Evolutionary conservation across 1,140 invertebrate species (phyloP).

Genomic region (Neuroterus valhalla): DNA sequence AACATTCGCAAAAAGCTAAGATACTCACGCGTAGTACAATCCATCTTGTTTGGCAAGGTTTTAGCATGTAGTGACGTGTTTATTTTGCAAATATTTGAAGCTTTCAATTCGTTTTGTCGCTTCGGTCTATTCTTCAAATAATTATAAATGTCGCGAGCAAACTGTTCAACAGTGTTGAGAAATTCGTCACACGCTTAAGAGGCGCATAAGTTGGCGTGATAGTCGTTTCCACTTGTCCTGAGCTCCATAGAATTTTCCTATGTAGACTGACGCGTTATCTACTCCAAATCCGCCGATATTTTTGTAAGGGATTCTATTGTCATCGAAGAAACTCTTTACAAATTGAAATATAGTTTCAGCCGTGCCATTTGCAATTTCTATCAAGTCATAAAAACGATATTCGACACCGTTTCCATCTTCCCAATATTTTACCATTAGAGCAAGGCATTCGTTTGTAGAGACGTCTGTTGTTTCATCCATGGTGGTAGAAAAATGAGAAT

Average conservation of each 20-base stretch:
- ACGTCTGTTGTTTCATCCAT: not conserved
- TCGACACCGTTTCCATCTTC: not conserved
- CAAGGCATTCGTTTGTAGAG: not conserved
- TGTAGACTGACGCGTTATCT: conserved; percentile 1
- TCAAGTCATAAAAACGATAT: not conserved
- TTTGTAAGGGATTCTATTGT: no score
- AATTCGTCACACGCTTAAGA: conserved; percentile 53
- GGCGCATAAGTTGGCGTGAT: conserved; percentile 57
- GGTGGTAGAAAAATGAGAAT: not conserved
- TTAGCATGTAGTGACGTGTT: conserved; percentile 54
- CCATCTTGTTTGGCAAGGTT: conserved; percentile 52
- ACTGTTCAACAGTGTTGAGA: conserved; percentile 54
- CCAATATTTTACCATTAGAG: not conserved
- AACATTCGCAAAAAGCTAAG: not conserved
- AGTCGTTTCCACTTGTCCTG: conserved; percentile 41
- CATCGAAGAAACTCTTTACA: no score
- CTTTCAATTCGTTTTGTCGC: conserved; percentile 46
- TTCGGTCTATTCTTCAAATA: conserved; percentile 50
- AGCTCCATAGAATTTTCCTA: not conserved
- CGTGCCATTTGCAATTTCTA: not conserved
- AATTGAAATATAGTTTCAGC: no score
- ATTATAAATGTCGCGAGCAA: no score
- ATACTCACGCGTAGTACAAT: not conserved
- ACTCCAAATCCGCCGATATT: not conserved
- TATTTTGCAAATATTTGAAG: conserved; percentile 53